Conservation (phyloP, 1,140 invertebrate species). For the silkworm (Bombyx mori) region DNA sequence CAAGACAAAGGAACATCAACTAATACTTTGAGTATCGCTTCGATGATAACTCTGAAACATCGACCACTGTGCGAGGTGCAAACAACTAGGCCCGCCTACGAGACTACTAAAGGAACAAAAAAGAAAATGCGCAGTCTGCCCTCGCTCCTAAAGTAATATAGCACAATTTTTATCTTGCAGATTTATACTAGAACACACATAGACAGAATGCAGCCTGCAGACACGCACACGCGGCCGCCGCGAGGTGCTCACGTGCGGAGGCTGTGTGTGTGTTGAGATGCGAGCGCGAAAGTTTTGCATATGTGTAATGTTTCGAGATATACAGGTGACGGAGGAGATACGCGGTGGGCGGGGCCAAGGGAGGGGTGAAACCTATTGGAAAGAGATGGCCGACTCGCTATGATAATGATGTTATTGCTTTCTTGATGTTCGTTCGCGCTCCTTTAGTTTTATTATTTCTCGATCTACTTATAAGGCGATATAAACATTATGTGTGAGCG, state of each 20-base stretch:
- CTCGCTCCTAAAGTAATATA: conserved; percentile 52
- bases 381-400: conserved; percentile 67
- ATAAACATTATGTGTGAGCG: conserved; percentile 66
- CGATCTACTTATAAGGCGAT: conserved; percentile 70
- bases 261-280: conserved; percentile 39
- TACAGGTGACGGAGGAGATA: conserved; percentile 67
- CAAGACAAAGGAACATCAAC: conserved; percentile 12
- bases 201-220: conserved; percentile 7
- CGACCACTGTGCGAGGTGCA: conserved; percentile 65
- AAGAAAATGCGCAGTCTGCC: conserved; percentile 36
- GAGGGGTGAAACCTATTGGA: conserved; percentile 65
- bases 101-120: conserved; percentile 39
- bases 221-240: conserved; percentile 7
- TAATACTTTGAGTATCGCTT: conserved; percentile 51
- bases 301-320: conserved; percentile 70
- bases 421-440: conserved; percentile 65
- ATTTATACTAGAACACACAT: conserved; percentile 53
- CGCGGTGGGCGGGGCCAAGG: conserved; percentile 60
- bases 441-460: conserved; percentile 70
- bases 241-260: conserved; percentile 6
- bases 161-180: conserved; percentile 67
- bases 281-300: conserved; percentile 66
- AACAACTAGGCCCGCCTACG: conserved; percentile 67
- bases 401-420: conserved; percentile 72
- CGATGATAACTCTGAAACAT: conserved; percentile 63